Evolutionary conservation across 2,888 invertebrate genomes (phyloP).

Genomic region (Podabrus alpinus): DNA sequence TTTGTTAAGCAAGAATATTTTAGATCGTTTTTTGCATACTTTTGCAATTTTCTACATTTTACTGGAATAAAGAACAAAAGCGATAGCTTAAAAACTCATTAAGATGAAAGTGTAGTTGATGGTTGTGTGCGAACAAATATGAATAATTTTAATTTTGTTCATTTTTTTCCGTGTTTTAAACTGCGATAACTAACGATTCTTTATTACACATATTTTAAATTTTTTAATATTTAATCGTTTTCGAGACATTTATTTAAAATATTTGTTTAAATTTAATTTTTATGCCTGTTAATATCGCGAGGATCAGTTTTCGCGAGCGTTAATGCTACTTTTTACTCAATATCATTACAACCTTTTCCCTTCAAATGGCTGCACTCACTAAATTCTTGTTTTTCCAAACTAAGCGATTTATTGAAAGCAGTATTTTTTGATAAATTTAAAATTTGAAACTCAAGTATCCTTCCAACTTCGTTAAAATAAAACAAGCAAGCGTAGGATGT

Average conservation of each 20-base stretch:
- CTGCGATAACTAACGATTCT: background rate
- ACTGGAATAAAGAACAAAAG: constrained; percentile 7
- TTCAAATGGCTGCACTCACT: background rate
- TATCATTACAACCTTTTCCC: background rate
- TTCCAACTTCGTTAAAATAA: background rate
- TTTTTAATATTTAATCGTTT: background rate
- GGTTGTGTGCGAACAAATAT: constrained; percentile 10
- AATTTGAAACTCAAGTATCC: background rate
- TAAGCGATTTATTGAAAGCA: background rate
- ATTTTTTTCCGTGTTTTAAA: background rate
- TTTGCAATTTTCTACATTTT: constrained; percentile 8
- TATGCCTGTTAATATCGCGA: background rate
- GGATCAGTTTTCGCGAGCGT: background rate
- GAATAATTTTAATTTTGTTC: constrained; percentile 13
- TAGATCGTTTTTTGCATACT: constrained; percentile 2
- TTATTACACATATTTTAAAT: background rate
- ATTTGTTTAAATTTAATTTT: background rate
- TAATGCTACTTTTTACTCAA: background rate
- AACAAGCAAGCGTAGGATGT: background rate
- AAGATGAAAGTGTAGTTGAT: constrained; percentile 12
- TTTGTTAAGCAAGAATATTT: constrained; percentile 13
- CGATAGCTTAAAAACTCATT: constrained; percentile 11
- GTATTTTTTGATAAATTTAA: background rate
- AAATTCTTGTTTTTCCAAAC: background rate
- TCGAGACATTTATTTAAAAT: background rate